These are phyloP conservation scores for Orthonevra nobilis DNA, from an alignment of 2,888 invertebrate genomes.

Conservation along the genomic window DNA sequence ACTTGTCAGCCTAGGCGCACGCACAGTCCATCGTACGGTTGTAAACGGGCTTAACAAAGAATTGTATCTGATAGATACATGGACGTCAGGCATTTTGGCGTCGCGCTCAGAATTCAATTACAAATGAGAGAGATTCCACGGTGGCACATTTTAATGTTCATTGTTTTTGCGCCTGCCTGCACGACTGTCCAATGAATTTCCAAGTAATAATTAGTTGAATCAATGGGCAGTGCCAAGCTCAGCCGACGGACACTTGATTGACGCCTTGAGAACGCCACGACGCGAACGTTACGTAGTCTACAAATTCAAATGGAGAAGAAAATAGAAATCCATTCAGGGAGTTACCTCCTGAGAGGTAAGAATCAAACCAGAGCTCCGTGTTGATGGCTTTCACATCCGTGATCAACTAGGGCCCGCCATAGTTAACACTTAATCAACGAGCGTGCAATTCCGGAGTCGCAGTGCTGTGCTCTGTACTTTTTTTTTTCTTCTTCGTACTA, in stretches of 20 bases:
- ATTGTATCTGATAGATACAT: constrained; percentile 56
- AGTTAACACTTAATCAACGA: constrained; percentile 67
- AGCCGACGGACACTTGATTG: constrained; percentile 45
- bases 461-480: neutral
- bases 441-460: constrained; percentile 56
- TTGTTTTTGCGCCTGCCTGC: neutral
- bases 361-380: constrained; percentile 30
- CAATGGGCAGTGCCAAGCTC: neutral
- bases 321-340: constrained; percentile 26
- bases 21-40: neutral
- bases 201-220: constrained; percentile 59
- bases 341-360: constrained; percentile 24
- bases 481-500: constrained; percentile 10
- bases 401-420: constrained; percentile 45
- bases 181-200: constrained; percentile 15
- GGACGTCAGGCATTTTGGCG: constrained; percentile 65
- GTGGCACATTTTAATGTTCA: constrained; percentile 40
- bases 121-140: constrained; percentile 62
- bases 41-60: constrained; percentile 12
- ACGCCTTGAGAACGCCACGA: constrained; percentile 26
- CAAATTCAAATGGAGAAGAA: constrained; percentile 56
- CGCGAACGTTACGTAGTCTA: neutral
- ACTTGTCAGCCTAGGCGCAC: constrained; percentile 19
- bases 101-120: constrained; percentile 70
- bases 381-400: constrained; percentile 18